phyloP scores from a whole-genome alignment of 2,797 vertebrate genomes.

The Chelonia mydas region DNA sequence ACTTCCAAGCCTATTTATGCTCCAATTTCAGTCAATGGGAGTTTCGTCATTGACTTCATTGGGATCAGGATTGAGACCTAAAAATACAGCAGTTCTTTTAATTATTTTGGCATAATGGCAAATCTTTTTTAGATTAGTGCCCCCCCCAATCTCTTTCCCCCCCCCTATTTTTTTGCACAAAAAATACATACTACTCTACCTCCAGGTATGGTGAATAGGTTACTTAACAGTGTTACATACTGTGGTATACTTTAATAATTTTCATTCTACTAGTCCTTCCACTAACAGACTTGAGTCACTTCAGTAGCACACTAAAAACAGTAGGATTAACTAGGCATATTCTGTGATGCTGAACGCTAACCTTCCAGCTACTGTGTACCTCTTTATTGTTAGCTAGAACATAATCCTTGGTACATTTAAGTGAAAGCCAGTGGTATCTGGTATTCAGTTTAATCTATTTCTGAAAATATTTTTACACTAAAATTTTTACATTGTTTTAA shows the following conservation, averaged over 20 bases:
- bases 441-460: not conserved
- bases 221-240: not conserved
- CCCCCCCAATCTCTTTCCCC: not conserved
- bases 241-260: not conserved
- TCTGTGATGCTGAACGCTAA: not conserved
- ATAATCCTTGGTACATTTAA: not conserved
- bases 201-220: not conserved
- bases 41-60: not conserved
- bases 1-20: not conserved
- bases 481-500: not conserved
- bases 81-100: not conserved
- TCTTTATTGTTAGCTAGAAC: not conserved
- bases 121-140: not conserved
- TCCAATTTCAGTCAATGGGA: not conserved
- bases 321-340: not conserved
- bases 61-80: not conserved
- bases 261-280: not conserved
- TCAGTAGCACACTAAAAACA: not conserved
- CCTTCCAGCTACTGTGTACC: accelerated
- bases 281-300: not conserved
- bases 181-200: not conserved
- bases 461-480: not conserved
- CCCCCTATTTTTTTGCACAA: not conserved
- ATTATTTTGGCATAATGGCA: not conserved
- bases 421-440: not conserved